Conservation (phyloP, 2,113 vertebrate genomes). For the Microcebus tavaratra region DNA sequence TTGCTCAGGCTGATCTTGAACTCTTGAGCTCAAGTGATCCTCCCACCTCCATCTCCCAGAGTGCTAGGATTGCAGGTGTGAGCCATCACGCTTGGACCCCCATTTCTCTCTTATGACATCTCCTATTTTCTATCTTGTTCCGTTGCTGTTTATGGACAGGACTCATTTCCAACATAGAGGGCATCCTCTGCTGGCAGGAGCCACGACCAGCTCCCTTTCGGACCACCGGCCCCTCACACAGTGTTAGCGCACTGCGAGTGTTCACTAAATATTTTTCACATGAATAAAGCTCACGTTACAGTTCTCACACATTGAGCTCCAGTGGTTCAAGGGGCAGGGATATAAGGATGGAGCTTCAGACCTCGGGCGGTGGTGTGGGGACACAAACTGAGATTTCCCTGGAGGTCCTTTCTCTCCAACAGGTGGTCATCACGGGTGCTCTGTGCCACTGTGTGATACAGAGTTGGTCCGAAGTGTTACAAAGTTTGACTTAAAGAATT, state of each 20-base stretch:
- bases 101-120: not conserved
- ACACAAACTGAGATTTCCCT: not conserved
- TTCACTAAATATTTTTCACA: not conserved
- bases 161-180: not conserved
- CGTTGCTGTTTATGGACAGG: not conserved
- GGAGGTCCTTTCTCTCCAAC: not conserved
- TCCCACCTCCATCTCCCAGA: no score
- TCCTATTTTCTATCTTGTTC: not conserved
- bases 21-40: no score
- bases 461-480: not conserved
- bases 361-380: not conserved
- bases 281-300: not conserved
- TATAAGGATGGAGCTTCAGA: not conserved
- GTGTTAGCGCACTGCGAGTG: not conserved
- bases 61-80: no score
- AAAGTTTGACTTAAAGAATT: slow-evolving; percentile 21
- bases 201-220: not conserved
- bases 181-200: not conserved
- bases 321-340: no score
- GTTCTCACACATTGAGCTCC: not conserved
- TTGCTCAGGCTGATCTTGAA: no score
- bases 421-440: not conserved
- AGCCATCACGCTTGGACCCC: no score
- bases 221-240: not conserved
- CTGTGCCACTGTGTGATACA: not conserved